Evolutionary conservation across 2,113 vertebrate species (phyloP).

Genomic region (Cephalopholis sonnerati): DNA sequence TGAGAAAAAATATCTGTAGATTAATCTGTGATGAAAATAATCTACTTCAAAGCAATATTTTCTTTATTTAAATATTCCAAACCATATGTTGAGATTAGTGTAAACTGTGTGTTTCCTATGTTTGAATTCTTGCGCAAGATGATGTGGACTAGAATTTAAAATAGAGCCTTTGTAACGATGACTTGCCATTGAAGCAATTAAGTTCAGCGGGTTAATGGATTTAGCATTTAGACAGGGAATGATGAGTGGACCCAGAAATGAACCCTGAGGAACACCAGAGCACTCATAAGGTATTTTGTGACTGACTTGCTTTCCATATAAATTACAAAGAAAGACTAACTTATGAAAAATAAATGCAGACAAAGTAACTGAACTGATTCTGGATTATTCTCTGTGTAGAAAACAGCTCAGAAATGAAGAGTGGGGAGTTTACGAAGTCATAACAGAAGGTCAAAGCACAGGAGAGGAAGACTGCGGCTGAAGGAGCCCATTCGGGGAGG

Average conservation of each 20-base stretch:
- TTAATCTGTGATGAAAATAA: no score
- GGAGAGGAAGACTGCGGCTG: conserved; percentile 46
- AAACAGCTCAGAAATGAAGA: conserved; percentile 5
- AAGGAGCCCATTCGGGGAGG: conserved; percentile 56
- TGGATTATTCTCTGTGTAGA: not conserved
- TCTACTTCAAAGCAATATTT: not conserved
- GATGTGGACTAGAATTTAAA: not conserved
- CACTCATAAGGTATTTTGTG: not conserved
- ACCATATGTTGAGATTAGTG: not conserved
- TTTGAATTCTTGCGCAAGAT: not conserved
- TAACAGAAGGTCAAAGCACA: conserved; percentile 54
- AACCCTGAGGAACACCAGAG: conserved; percentile 23
- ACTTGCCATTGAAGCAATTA: not conserved
- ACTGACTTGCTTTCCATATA: not conserved
- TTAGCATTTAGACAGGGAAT: not conserved
- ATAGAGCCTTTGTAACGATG: not conserved
- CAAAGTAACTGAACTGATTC: not conserved
- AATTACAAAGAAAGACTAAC: not conserved
- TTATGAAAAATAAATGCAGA: not conserved
- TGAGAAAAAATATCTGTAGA: not conserved
- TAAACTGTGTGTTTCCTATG: not conserved
- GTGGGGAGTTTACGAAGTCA: conserved; percentile 32
- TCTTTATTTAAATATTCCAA: not conserved
- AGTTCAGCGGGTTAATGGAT: not conserved
- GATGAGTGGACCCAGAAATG: not conserved